Evolutionary conservation across 2,888 invertebrate genomes (phyloP), one percentile per base, ranked within the genome.

Genomic region (Tyria jacobaeae): DNA sequence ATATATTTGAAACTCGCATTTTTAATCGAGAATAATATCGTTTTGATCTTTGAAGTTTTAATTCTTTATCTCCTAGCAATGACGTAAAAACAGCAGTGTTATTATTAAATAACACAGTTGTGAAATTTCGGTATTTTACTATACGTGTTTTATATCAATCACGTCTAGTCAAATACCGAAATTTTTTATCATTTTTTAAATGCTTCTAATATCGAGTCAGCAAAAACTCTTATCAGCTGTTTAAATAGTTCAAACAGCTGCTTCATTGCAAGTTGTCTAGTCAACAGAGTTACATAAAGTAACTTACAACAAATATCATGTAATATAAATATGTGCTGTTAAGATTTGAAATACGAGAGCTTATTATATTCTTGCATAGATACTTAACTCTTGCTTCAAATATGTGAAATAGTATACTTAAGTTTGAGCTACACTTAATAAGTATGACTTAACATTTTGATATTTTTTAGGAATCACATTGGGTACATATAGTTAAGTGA

Each of bases 241-340:
- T 2, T 10, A 53, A 35, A 35, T 24, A 10, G 37, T 53, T 39
- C 24, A 37, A 39, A 25, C 52, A 53, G 52, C 52, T 39, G 52
- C 6, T 39, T 39, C n/a, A n/a, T 9, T n/a, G 25, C 24, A 21
- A 25, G 12, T 5, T 25, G 15, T 9, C 4, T 37, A 21, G 6
- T 53, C 5, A 10, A 51, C 14, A 6, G 14, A 34, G 1, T 21
- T 44, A 21, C 3, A 44, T 21, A 10, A 41, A n/a, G n/a, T n/a
- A n/a, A n/a, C n/a, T n/a, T n/a, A n/a, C n/a, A n/a, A n/a, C n/a
- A n/a, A n/a, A n/a, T n/a, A n/a, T n/a, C n/a, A n/a, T n/a, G n/a
- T n/a, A n/a, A n/a, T 27, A 31, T 31, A 6, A 47, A 10, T 24
- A 0, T 47, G 14, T n/a, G 21, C 2, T 25, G 12, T 49, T 9